Evolutionary conservation across 1,140 invertebrate species (phyloP).

Genomic region (Hyles euphorbiae): DNA sequence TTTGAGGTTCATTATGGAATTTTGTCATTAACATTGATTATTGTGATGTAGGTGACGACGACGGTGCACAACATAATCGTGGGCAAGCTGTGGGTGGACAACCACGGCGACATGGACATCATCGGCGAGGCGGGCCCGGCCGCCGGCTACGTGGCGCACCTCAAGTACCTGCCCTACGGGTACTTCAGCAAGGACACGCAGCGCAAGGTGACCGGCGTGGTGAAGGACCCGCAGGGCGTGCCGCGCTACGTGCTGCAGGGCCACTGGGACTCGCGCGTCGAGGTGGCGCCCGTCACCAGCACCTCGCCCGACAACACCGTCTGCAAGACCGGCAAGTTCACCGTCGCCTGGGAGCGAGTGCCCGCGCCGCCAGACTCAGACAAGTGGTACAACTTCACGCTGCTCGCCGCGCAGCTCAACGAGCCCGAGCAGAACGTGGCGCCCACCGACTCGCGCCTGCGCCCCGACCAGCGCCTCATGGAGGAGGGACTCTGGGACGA

Average conservation of each 20-base stretch:
- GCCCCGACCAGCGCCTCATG: slow-evolving; percentile 98
- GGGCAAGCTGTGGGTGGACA: slow-evolving; percentile 99
- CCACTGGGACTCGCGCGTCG: slow-evolving; percentile 96
- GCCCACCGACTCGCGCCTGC: slow-evolving; percentile 94
- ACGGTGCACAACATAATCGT: slow-evolving; percentile 99
- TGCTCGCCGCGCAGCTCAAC: slow-evolving; percentile 96
- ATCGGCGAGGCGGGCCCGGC: slow-evolving; percentile 84
- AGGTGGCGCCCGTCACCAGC: slow-evolving; percentile 92
- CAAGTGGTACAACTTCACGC: slow-evolving; percentile 95
- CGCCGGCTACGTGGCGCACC: slow-evolving; percentile 93
- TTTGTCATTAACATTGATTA: no score
- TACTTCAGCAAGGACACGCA: slow-evolving; percentile 98
- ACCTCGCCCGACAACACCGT: slow-evolving; percentile 88
- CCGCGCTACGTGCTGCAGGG: slow-evolving; percentile 88
- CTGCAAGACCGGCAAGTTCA: slow-evolving; percentile 92
- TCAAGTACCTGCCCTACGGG: slow-evolving; percentile 98
- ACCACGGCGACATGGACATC: slow-evolving; percentile 99
- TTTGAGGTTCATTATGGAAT: no score
- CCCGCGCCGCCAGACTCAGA: slow-evolving; percentile 82
- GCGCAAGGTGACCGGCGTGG: slow-evolving; percentile 88
- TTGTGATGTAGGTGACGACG: slow-evolving; percentile 85
- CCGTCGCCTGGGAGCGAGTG: slow-evolving; percentile 90
- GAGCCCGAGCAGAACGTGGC: slow-evolving; percentile 94
- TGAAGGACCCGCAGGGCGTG: slow-evolving; percentile 82
- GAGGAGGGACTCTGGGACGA: slow-evolving; percentile 97